Evolutionary conservation across 2,113 vertebrate species (phyloP).

Genomic region (Patagioenas fasciata): DNA sequence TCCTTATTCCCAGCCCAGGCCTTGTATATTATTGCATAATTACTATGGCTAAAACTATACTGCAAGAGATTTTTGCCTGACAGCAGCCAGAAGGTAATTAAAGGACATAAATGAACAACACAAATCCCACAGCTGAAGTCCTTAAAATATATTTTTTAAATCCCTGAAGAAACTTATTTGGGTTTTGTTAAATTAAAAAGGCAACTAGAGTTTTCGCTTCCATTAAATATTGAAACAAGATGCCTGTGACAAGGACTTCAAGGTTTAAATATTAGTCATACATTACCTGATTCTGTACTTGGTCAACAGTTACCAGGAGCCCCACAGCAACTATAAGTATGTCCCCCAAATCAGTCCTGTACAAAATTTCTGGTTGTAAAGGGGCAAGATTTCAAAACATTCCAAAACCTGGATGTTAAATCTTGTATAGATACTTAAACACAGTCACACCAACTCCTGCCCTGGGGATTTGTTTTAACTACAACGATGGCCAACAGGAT

Average conservation of each 20-base stretch:
- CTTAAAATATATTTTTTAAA: not conserved
- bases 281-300: not conserved
- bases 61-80: not conserved
- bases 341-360: not conserved
- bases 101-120: slow-evolving; percentile 20
- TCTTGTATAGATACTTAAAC: not conserved
- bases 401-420: not conserved
- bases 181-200: not conserved
- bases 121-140: not conserved
- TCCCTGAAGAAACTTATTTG: not conserved
- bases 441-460: not conserved
- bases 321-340: not conserved
- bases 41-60: not conserved
- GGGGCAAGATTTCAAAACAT: not conserved
- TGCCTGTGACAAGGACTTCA: not conserved
- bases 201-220: not conserved
- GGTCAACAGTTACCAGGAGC: not conserved
- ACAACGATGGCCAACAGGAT: rapidly evolving
- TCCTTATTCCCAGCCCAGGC: not conserved
- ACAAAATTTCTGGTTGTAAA: not conserved
- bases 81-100: slow-evolving; percentile 30
- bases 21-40: not conserved
- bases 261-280: not conserved
- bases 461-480: not conserved
- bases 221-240: not conserved